Evolutionary conservation across 2,113 vertebrate genomes (phyloP), one percentile per base, ranked within the genome.

Genomic region (Alethe castanea): DNA sequence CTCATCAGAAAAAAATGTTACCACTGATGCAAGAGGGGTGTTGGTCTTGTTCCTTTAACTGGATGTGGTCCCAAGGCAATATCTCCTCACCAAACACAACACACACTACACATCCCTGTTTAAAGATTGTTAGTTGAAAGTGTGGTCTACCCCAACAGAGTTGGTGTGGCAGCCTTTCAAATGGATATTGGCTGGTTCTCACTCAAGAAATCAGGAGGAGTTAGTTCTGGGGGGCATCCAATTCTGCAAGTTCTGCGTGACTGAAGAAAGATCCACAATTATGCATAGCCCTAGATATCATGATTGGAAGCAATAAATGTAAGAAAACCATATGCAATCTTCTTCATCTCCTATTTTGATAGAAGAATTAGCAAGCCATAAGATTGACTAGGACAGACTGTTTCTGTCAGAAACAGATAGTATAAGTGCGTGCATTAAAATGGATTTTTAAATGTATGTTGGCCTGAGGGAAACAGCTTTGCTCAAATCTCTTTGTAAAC

Each of bases 401-500:
- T 66, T 95, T 90, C 85, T 80, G 62, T 77, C 66, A 90, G 74
- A 82, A 88, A 92, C 42, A 78, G 76, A 92, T 23, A 85, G 48
- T 53, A 6, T 53, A 94, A 92, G 23, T 47, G 74, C 18, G 54
- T 57, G 62, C 78, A 81, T 80, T 94, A 94, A 94, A 96, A 92
- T 73, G 71, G 94, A 76, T 92, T 95, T 94, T 94, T 82, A 92
- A 91, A 86, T 86, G 52, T 85, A 76, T 65, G 40, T 83, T 82
- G 86, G 81, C 88, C 92, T 90, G 52, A 81, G 91, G 90, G 78
- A 86, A 88, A 91, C 13, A 90, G 86, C 66, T 94, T 94, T 94
- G 57, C 90, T 95, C 82, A 91, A 84, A 74, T 90, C 83, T 90
- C 83, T 94, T 94, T 77, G 82, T 86, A 93, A 95, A 95, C 90